Evolutionary conservation across 2,113 vertebrate genomes (phyloP), one percentile per base, ranked within the genome.

Genomic region (Otocyon megalotis): DNA sequence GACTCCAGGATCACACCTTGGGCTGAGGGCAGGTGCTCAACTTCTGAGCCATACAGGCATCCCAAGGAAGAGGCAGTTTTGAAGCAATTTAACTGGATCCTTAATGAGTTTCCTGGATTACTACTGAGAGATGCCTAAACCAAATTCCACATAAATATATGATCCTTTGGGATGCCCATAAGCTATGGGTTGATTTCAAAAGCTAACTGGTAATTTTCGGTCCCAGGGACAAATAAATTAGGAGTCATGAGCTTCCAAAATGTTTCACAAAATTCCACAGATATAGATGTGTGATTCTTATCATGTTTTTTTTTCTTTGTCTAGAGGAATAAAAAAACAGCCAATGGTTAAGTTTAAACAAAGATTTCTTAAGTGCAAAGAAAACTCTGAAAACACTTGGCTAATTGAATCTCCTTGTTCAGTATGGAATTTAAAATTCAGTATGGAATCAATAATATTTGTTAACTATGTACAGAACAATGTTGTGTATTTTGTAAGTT

Each of bases 141-240:
- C 48, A 93, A 87, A 93, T 83, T 90, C 14, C 16, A 94, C 71
- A 90, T 80, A 77, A 93, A 71, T 72, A 5, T 82, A 20, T 67
- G 8, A 19, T 82, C 7, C 26, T 69, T 89, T 82, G 50, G 58
- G 12, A 80, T 67, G 13, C 6, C 88, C 15, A 43, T 0, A 92
- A 30, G 17, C 7, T 77, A 12, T 72, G 30, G 7, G 53, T 58
- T 87, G 53, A 35, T 81, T 76, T 92, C 37, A 87, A 94, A 72
- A 74, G 9, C 37, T 63, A 74, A 16, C 65, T 79, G 22, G 4
- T 53, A 80, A 79, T 80, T 74, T 84, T 67, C 16, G 32, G 77
- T 84, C 24, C 9, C 60, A 43, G 5, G 17, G 12, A 90, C 11
- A 88, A 77, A 80, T 72, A 82, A 74, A 53, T 58, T 53, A 71